Conservation (phyloP, 2,113 vertebrate genomes). For the Axis porcinus region DNA sequence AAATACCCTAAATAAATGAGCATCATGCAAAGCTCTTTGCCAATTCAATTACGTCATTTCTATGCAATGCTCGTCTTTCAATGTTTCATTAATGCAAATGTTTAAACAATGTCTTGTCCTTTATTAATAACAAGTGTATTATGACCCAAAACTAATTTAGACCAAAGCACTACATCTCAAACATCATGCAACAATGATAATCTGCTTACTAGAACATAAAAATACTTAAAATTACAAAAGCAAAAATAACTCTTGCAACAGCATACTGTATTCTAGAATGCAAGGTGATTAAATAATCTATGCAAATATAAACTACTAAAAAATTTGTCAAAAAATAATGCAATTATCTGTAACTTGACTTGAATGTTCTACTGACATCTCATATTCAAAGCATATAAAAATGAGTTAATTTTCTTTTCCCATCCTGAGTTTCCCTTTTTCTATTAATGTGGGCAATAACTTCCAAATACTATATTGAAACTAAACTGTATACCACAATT, state of each 20-base stretch:
- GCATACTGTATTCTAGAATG: not conserved
- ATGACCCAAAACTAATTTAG: constrained; percentile 22
- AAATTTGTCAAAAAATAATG: not conserved
- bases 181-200: not conserved
- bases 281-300: not conserved
- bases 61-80: not conserved
- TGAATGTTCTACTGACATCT: not conserved
- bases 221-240: not conserved
- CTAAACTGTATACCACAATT: not conserved
- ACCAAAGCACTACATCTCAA: not conserved
- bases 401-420: not conserved
- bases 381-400: not conserved
- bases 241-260: not conserved
- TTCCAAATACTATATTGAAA: not conserved
- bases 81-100: constrained; percentile 4
- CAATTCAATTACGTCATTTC: not conserved
- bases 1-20: not conserved
- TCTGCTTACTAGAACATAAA: not conserved
- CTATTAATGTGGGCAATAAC: not conserved
- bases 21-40: not conserved
- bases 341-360: not conserved
- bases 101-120: not conserved
- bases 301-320: not conserved
- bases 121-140: constrained; percentile 25
- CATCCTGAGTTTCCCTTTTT: not conserved